Conservation (phyloP, 1,140 invertebrate species). For the Papilio xuthus region DNA sequence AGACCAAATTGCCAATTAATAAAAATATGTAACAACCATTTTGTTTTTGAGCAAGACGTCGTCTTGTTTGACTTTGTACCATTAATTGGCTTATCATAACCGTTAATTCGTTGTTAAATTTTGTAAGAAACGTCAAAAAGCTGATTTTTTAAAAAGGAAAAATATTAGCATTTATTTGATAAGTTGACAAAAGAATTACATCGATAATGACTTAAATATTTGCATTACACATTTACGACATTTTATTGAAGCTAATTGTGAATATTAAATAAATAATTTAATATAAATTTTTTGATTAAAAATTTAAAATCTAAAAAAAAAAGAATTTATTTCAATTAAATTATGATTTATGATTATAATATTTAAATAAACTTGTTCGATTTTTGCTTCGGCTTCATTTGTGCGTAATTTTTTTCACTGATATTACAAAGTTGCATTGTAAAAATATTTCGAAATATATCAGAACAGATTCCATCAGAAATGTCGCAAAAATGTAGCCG, state of each 20-base stretch:
- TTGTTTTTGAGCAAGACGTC: conserved; percentile 16
- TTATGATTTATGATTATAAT: neutral
- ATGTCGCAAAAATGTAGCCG: conserved; percentile 3
- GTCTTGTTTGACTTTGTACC: conserved; percentile 5
- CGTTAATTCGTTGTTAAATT: conserved; percentile 33
- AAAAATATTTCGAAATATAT: no score
- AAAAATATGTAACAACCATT: neutral
- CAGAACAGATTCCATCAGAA: no score
- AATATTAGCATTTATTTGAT: neutral
- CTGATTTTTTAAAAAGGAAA: neutral
- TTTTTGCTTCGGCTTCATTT: neutral
- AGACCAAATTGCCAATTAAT: neutral
- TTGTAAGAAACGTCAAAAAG: neutral
- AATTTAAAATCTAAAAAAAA: neutral
- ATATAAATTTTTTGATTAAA: neutral
- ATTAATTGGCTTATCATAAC: neutral
- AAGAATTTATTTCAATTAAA: neutral
- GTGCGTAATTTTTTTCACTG: neutral
- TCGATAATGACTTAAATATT: neutral
- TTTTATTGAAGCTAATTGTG: neutral
- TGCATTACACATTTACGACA: neutral
- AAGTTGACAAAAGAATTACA: neutral
- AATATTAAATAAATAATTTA: neutral
- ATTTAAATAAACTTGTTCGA: neutral
- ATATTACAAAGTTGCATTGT: neutral